A percentile compares a stretch with the other conserved stretches of the same genome.
Conservation (phyloP, 1,140 invertebrate species). For the Popillia japonica region DNA sequence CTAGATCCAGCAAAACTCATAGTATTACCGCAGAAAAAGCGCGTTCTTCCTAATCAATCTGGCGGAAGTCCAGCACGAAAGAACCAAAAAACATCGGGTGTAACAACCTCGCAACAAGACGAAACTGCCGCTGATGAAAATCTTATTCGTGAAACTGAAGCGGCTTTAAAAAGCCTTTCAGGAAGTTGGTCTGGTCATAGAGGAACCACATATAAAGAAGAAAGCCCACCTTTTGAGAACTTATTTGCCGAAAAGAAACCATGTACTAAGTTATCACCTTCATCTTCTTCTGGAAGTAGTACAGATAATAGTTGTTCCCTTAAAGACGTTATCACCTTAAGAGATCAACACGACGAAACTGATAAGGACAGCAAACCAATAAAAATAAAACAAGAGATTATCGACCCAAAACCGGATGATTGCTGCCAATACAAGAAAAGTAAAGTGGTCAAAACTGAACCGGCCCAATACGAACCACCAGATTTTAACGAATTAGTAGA, state of each 20-base stretch:
- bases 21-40: slow-evolving; percentile 70
- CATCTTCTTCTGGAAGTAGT: slow-evolving; percentile 69
- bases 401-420: slow-evolving; percentile 45
- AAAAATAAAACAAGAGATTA: slow-evolving; percentile 50
- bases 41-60: slow-evolving; percentile 62
- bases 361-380: slow-evolving; percentile 56
- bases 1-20: slow-evolving; percentile 61
- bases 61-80: slow-evolving; percentile 65
- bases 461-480: slow-evolving; percentile 71
- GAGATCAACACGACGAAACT: slow-evolving; percentile 63
- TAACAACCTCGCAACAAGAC: slow-evolving; percentile 58
- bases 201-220: slow-evolving; percentile 73
- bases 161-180: slow-evolving; percentile 81
- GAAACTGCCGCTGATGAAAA: slow-evolving; percentile 77
- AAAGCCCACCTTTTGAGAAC: slow-evolving; percentile 82
- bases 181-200: slow-evolving; percentile 79
- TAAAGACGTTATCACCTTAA: slow-evolving; percentile 73
- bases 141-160: slow-evolving; percentile 85
- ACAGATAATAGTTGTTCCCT: slow-evolving; percentile 67
- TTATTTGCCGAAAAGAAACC: slow-evolving; percentile 84
- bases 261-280: slow-evolving; percentile 69
- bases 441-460: slow-evolving; percentile 48
- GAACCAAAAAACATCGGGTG: slow-evolving; percentile 54
- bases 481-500: slow-evolving; percentile 83
- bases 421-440: slow-evolving; percentile 49